A percentile compares a stretch with the other conserved stretches of the same genome.
phyloP scores from a whole-genome alignment of 2,888 invertebrate species.

The Mythimna vitellina region DNA sequence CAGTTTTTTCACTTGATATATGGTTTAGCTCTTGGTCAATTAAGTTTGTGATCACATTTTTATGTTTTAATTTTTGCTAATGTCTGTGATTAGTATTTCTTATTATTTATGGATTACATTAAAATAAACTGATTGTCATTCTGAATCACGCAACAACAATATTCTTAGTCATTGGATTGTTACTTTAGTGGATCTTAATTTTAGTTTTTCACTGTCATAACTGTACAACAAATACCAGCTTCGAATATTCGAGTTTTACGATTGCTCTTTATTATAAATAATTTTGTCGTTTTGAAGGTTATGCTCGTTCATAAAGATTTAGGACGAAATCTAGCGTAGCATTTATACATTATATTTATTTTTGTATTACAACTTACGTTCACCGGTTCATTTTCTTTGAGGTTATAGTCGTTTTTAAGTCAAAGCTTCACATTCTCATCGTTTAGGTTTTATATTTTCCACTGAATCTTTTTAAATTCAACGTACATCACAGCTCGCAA shows the following conservation, averaged over 20 bases:
- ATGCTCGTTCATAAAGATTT: conserved; percentile 27
- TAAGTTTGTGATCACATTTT: background rate
- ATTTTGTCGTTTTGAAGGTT: conserved; percentile 50
- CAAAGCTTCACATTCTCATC: conserved; percentile 22
- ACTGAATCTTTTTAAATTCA: conserved; percentile 46
- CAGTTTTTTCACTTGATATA: background rate
- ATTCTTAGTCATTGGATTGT: conserved; percentile 53
- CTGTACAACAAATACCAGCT: conserved; percentile 6
- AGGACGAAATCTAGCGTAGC: background rate
- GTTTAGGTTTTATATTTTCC: conserved; percentile 18
- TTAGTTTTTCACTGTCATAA: conserved; percentile 21
- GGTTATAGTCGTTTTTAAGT: conserved; percentile 8
- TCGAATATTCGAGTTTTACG: conserved; percentile 30
- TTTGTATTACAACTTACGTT: conserved; percentile 8
- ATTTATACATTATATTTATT: conserved; percentile 5
- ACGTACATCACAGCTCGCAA: conserved; percentile 46
- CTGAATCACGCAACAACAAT: conserved; percentile 49
- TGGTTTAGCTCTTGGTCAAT: background rate
- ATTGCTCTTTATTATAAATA: conserved; percentile 40
- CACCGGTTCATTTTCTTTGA: conserved; percentile 10
- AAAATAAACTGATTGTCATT: conserved; percentile 46
- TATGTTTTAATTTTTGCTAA: conserved; percentile 11
- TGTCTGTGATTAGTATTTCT: conserved; percentile 20
- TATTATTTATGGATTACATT: conserved; percentile 43
- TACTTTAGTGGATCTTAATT: conserved; percentile 28